A percentile compares a stretch with the other conserved stretches of the same genome.
Evolutionary conservation across 1,140 invertebrate species (phyloP).

Genomic region (Holotrichia oblita): DNA sequence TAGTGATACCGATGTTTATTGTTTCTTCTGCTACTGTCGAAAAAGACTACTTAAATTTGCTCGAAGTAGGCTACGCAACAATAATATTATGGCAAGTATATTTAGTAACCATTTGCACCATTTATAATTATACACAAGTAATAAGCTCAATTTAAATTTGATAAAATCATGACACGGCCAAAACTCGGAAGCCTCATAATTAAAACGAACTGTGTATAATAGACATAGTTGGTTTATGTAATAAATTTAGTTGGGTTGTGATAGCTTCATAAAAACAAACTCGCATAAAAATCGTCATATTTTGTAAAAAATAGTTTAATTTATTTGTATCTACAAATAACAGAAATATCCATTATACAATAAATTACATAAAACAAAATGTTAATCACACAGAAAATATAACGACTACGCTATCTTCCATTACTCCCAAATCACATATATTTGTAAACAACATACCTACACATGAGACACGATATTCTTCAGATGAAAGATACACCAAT

Average conservation of each 20-base stretch:
- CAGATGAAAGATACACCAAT: background rate
- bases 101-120: too few species aligned
- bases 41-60: too few species aligned
- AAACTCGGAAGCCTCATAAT: too few species aligned
- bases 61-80: too few species aligned
- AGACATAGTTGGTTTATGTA: background rate
- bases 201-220: too few species aligned
- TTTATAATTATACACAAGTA: too few species aligned
- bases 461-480: conserved; percentile 8
- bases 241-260: background rate
- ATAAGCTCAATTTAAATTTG: too few species aligned
- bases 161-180: too few species aligned
- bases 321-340: conserved; percentile 13
- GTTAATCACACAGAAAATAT: background rate
- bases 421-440: conserved; percentile 6
- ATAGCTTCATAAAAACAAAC: background rate
- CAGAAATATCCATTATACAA: conserved; percentile 14
- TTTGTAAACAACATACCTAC: background rate
- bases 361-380: conserved; percentile 27
- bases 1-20: too few species aligned
- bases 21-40: too few species aligned
- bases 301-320: conserved; percentile 28
- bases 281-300: too few species aligned
- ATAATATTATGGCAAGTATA: too few species aligned
- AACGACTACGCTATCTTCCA: conserved; percentile 11